Evolutionary conservation across 2,797 vertebrate species (phyloP).

Genomic region (Amblyopsis hoosieri): DNA sequence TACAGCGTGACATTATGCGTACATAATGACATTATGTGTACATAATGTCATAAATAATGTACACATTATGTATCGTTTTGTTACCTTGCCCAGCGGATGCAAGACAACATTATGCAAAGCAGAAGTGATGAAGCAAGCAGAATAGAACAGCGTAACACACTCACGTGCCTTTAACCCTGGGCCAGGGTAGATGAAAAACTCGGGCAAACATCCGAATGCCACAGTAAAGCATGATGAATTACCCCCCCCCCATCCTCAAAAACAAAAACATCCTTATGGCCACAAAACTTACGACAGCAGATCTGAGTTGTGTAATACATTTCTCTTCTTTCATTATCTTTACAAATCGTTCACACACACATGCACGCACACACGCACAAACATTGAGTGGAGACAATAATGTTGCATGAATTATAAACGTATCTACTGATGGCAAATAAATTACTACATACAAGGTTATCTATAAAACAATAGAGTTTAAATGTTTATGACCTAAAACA

Average conservation of each 20-base stretch:
- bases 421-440: no score
- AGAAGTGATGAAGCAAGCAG: slow-evolving; percentile 21
- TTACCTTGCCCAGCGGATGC: slow-evolving; percentile 12
- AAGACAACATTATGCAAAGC: slow-evolving; percentile 45
- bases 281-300: slow-evolving; percentile 17
- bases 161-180: slow-evolving; percentile 30
- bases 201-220: slow-evolving; percentile 38
- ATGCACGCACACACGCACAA: not conserved
- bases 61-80: not conserved
- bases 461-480: no score
- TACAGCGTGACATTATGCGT: no score
- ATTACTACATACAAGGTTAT: no score
- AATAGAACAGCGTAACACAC: slow-evolving; percentile 20
- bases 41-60: no score
- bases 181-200: slow-evolving; percentile 36
- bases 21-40: no score
- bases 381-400: not conserved
- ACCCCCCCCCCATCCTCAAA: not conserved
- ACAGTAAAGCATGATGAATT: slow-evolving; percentile 19
- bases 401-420: no score
- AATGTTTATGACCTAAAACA: no score
- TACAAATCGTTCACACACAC: not conserved
- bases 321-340: not conserved
- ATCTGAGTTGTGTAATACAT: slow-evolving; percentile 15
- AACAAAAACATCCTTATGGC: slow-evolving; percentile 9